Evolutionary conservation across 2,113 vertebrate species (phyloP), one percentile per base, ranked within the genome.

Genomic region (Corythoichthys intestinalis): DNA sequence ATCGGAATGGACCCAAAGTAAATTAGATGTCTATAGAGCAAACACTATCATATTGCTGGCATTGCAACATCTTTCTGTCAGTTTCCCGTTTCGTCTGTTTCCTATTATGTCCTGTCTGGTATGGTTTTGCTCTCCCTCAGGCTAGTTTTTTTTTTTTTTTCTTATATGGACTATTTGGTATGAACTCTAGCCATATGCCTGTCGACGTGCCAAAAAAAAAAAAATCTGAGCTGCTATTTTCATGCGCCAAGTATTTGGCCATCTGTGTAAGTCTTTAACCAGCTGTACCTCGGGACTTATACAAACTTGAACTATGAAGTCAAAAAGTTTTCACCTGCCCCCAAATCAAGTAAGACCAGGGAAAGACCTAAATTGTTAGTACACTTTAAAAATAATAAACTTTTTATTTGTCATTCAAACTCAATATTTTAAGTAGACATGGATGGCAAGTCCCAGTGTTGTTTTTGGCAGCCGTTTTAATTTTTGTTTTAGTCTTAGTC

Each of bases 241-340:
- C 86, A 77, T 54, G 65, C 34, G 88, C 90, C 90, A 91, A 91
- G 85, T 86, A 86, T 91, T 86, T 83, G 86, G 85, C 89, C 91
- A 93, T 91, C 91, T 91, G 89, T 87, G 91, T 77, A 89, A 89
- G 86, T 82, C 87, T 91, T 91, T 91, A 89, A 89, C 85, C 84
- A 82, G 80, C 80, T 72, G 75, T 78, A 76, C 86, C 79, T 68
- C 75, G 89, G 88, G 90, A 92, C 87, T 84, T 90, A 80, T 83
- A 87, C 86, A 85, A 87, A 84, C 85, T 78, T 85, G 77, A 88
- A 82, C 83, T 88, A 87, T 80, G 84, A 88, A 85, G 80, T 86
- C 79, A 87, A 86, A 87, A 86, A 73, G 75, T 84, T 89, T 90
- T 84, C 80, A 82, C 79, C 79, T 79, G 73, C 82, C 84, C 74